Conservation (phyloP, 2,888 invertebrate species). For the Thereva nobilitata region DNA sequence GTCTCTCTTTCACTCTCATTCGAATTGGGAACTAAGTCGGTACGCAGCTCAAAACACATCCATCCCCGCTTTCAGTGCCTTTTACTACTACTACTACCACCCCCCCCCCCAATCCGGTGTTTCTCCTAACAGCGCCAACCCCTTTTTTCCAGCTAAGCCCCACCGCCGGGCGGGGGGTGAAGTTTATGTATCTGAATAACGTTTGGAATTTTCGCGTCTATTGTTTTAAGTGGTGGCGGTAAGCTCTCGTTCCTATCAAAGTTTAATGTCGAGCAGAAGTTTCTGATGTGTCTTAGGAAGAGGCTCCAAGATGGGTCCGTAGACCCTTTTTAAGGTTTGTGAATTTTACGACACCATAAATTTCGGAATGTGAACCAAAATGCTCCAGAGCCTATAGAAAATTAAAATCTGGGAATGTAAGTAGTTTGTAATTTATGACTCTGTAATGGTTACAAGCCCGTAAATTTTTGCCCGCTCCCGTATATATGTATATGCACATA, state of each 20-base stretch:
- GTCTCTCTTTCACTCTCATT: too few relatives aligned
- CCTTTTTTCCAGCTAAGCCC: too few relatives aligned
- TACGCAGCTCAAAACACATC: constrained; percentile 17
- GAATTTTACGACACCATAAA: constrained; percentile 41
- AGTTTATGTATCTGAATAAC: not conserved
- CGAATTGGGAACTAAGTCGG: not conserved
- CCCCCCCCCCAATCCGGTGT: too few relatives aligned
- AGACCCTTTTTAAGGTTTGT: constrained; percentile 40
- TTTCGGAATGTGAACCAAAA: constrained; percentile 38
- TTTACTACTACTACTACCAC: too few relatives aligned
- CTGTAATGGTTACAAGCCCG: constrained; percentile 36
- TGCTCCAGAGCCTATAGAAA: constrained; percentile 33
- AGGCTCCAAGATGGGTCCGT: constrained; percentile 19
- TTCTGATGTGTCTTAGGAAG: constrained; percentile 22
- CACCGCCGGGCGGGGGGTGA: too few relatives aligned
- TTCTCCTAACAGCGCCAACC: too few relatives aligned
- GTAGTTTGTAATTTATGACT: constrained; percentile 40
- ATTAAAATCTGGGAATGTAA: constrained; percentile 41
- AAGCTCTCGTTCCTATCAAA: constrained; percentile 19
- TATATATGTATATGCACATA: constrained; percentile 7
- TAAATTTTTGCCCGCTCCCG: constrained; percentile 17
- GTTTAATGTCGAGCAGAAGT: constrained; percentile 30
- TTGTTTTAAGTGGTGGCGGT: constrained; percentile 24
- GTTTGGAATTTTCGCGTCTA: constrained; percentile 30
- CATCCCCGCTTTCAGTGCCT: not conserved